Evolutionary conservation across 2,113 vertebrate genomes (phyloP).

Genomic region (Siniperca knerii): DNA sequence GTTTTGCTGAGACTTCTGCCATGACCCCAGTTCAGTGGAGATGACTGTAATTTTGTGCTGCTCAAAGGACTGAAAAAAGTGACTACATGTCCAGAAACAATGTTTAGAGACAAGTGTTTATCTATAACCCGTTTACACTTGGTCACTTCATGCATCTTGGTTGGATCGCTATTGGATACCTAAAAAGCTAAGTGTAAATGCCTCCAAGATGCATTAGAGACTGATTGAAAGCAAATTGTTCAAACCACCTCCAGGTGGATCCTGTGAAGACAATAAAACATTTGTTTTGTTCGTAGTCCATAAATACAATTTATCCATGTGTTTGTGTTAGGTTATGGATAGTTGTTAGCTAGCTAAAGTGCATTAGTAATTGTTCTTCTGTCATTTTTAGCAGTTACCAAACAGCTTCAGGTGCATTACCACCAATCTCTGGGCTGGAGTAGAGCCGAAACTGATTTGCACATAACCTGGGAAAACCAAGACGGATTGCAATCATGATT

Average conservation of each 20-base stretch:
- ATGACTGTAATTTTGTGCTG: conserved; percentile 3
- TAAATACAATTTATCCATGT: too few relatives aligned
- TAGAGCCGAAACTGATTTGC: not conserved
- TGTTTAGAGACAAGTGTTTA: not conserved
- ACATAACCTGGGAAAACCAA: not conserved
- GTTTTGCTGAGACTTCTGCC: not conserved
- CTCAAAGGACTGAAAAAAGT: conserved; percentile 18
- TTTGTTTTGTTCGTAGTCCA: too few relatives aligned
- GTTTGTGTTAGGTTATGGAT: too few relatives aligned
- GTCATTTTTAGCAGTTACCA: not conserved
- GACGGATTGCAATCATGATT: not conserved
- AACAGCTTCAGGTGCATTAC: not conserved
- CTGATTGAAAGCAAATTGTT: not conserved
- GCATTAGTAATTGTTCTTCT: not conserved
- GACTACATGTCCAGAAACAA: conserved; percentile 38
- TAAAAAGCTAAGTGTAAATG: not conserved
- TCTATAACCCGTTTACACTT: not conserved
- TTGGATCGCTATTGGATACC: not conserved
- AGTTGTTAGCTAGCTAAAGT: not conserved
- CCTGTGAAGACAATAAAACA: too few relatives aligned
- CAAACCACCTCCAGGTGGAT: not conserved
- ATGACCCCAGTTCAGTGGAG: not conserved
- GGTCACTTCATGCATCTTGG: not conserved
- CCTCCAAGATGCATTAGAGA: not conserved
- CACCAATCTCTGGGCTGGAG: not conserved